phyloP scores from a whole-genome alignment of 1,140 invertebrate species.

The Hycleus phaleratus region DNA sequence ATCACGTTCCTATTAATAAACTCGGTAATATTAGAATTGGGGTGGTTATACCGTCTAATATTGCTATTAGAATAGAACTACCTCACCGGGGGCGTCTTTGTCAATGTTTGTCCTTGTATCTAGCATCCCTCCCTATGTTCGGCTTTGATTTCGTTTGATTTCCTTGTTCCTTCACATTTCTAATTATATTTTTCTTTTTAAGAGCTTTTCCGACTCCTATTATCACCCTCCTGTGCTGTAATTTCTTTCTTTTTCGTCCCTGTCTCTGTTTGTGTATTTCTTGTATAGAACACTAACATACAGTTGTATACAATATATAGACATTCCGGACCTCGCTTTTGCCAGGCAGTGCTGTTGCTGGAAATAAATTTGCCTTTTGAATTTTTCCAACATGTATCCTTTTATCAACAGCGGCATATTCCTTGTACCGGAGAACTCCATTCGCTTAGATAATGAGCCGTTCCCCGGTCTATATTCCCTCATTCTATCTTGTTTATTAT shows the following conservation, averaged over 20 bases:
- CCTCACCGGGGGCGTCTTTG: neutral
- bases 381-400: conserved; percentile 37
- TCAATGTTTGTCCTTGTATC: conserved; percentile 8
- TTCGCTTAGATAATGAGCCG: conserved; percentile 34
- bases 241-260: conserved; percentile 29
- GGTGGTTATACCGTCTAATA: no score
- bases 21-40: no score
- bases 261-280: neutral
- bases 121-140: neutral
- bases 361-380: conserved; percentile 38
- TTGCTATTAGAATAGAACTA: no score
- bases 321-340: neutral
- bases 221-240: conserved; percentile 31
- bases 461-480: conserved; percentile 7
- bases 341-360: neutral
- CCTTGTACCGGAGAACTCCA: conserved; percentile 13
- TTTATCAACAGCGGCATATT: conserved; percentile 28
- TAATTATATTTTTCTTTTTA: conserved; percentile 37
- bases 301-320: no score
- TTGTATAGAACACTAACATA: neutral
- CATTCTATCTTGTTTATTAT: neutral
- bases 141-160: conserved; percentile 29
- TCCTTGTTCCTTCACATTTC: conserved; percentile 31
- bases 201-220: conserved; percentile 29
- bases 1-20: no score